A percentile compares a stretch with the other conserved stretches of the same genome.
phyloP scores from a whole-genome alignment of 2,113 vertebrate genomes.

The Phrynosoma platyrhinos region DNA sequence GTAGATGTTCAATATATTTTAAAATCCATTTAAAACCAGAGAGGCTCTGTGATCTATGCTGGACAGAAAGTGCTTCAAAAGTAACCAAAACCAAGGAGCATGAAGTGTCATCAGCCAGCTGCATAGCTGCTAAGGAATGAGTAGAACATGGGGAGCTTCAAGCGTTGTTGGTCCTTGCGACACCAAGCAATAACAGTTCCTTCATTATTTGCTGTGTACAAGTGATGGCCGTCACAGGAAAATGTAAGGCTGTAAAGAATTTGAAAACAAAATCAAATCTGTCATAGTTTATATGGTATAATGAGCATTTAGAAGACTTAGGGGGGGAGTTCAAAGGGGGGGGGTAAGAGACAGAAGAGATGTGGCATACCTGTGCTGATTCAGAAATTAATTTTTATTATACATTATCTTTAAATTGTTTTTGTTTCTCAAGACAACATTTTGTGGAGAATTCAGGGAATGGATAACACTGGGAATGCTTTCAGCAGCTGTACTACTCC shows the following conservation, averaged over 20 bases:
- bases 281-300: neutral
- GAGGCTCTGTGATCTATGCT: conserved; percentile 24
- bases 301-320: neutral
- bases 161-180: conserved; percentile 95
- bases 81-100: conserved; percentile 38
- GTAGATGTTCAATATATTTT: conserved; percentile 52
- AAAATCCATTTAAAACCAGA: conserved; percentile 38
- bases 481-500: neutral
- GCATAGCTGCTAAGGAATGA: conserved; percentile 98
- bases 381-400: neutral
- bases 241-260: conserved; percentile 88
- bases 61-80: conserved; percentile 65
- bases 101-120: conserved; percentile 81
- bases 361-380: neutral
- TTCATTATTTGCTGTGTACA: conserved; percentile 96
- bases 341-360: neutral
- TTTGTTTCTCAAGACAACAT: neutral
- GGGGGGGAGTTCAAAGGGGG: too few species aligned
- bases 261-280: conserved; percentile 32
- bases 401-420: neutral
- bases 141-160: conserved; percentile 98
- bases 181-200: conserved; percentile 97
- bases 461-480: neutral
- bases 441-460: neutral
- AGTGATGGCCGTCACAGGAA: conserved; percentile 97